Evolutionary conservation across 35 echinoderm and acorn worm genomes (phyloP).

Genomic region (Patiria miniata): DNA sequence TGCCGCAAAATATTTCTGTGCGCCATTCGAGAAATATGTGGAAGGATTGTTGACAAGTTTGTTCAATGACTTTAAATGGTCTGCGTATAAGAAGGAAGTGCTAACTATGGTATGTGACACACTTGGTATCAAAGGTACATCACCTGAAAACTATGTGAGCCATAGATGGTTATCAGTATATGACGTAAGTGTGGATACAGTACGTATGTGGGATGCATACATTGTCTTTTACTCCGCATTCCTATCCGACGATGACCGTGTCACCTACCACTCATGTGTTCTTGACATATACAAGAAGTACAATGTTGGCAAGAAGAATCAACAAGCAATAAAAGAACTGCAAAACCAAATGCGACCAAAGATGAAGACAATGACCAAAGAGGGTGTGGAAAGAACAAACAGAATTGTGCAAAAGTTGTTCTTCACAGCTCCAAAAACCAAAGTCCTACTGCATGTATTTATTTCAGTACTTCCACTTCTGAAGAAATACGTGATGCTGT

Average conservation of each 20-base stretch:
- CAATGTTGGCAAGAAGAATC: conserved; percentile 5
- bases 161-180: conserved; percentile 63
- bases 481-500: conserved; percentile 69
- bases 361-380: conserved; percentile 54
- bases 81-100: conserved; percentile 1
- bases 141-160: conserved; percentile 25
- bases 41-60: conserved; percentile 4
- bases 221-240: conserved; percentile 53
- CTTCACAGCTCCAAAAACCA: conserved; percentile 31
- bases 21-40: conserved; percentile 34
- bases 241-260: conserved; percentile 33
- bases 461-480: conserved; percentile 47
- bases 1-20: conserved; percentile 25
- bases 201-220: conserved; percentile 47
- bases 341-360: conserved; percentile 32
- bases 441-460: conserved; percentile 47
- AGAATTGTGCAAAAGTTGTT: conserved; percentile 56
- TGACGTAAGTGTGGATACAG: conserved; percentile 51
- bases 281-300: conserved; percentile 50
- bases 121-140: conserved; percentile 47
- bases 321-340: conserved; percentile 32
- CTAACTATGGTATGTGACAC: conserved; percentile 25
- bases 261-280: conserved; percentile 29
- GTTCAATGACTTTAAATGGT: conserved; percentile 58
- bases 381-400: conserved; percentile 38